These are phyloP conservation scores for Pasiphila rectangulata DNA, from an alignment of 2,888 invertebrate genomes.

Conservation along the genomic window DNA sequence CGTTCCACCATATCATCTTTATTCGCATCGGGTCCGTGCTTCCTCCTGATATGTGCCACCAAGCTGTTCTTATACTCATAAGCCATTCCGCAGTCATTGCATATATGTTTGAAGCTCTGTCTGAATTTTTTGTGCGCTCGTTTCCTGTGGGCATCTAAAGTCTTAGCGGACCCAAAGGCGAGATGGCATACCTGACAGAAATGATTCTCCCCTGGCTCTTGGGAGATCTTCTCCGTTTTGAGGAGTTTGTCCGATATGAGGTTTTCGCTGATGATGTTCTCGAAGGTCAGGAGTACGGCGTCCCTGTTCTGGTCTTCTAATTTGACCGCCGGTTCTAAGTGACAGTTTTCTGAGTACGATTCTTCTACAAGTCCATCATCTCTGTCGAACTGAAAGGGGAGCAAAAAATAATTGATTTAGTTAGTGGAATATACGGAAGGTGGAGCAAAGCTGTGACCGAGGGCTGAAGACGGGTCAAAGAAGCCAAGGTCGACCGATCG, in stretches of 20 bases:
- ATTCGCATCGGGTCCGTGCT: slow-evolving; percentile 57
- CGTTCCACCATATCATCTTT: slow-evolving; percentile 57
- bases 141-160: slow-evolving; percentile 63
- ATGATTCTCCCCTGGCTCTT: slow-evolving; percentile 33
- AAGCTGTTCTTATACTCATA: slow-evolving; percentile 69
- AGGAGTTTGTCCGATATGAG: slow-evolving; percentile 5
- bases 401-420: neutral
- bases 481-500: too few relatives aligned
- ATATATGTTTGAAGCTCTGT: slow-evolving; percentile 57
- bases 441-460: too few relatives aligned
- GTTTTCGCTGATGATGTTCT: slow-evolving; percentile 49
- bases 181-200: slow-evolving; percentile 70
- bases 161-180: slow-evolving; percentile 62
- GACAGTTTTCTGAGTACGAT: slow-evolving; percentile 48
- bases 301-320: slow-evolving; percentile 57
- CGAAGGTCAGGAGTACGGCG: slow-evolving; percentile 62
- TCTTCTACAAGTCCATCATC: slow-evolving; percentile 46
- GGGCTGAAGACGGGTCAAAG: too few relatives aligned
- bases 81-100: slow-evolving; percentile 66
- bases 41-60: slow-evolving; percentile 64
- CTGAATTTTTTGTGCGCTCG: slow-evolving; percentile 61
- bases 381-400: slow-evolving; percentile 52
- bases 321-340: slow-evolving; percentile 54
- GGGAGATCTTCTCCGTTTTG: slow-evolving; percentile 21
- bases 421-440: too few relatives aligned